Evolutionary conservation across 2,797 vertebrate species (phyloP).

Genomic region (Eleutherodactylus coqui): DNA sequence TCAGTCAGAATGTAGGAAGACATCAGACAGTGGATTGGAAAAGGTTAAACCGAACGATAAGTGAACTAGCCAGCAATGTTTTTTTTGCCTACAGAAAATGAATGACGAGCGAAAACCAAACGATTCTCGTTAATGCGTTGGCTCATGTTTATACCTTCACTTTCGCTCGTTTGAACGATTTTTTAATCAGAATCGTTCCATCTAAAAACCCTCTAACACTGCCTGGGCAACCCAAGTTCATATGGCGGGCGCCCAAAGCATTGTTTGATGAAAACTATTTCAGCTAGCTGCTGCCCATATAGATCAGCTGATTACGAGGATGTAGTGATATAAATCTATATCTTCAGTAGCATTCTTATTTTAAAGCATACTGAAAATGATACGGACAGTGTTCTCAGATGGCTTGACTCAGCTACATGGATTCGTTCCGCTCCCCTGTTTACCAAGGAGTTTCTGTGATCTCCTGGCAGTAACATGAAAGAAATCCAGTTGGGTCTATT

Average conservation of each 20-base stretch:
- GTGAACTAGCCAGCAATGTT: too few relatives aligned
- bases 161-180: too few relatives aligned
- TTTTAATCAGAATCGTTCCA: too few relatives aligned
- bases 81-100: too few relatives aligned
- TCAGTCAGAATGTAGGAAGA: too few relatives aligned
- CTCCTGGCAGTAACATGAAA: not conserved
- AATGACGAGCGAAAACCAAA: too few relatives aligned
- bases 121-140: too few relatives aligned
- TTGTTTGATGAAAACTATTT: not conserved
- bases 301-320: not conserved
- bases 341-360: not conserved
- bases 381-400: not conserved
- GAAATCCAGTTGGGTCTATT: slow-evolving; percentile 7
- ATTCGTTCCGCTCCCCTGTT: slow-evolving; percentile 21
- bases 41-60: too few relatives aligned
- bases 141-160: too few relatives aligned
- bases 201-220: too few relatives aligned
- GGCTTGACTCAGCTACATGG: not conserved
- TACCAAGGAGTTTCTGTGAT: not conserved
- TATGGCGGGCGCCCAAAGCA: not conserved
- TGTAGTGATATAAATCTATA: not conserved
- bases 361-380: not conserved
- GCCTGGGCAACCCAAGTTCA: not conserved
- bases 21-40: too few relatives aligned
- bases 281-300: not conserved